Base-by-base conservation (phyloP, 2,888 invertebrate species). In the Meandrusa payeni region DNA sequence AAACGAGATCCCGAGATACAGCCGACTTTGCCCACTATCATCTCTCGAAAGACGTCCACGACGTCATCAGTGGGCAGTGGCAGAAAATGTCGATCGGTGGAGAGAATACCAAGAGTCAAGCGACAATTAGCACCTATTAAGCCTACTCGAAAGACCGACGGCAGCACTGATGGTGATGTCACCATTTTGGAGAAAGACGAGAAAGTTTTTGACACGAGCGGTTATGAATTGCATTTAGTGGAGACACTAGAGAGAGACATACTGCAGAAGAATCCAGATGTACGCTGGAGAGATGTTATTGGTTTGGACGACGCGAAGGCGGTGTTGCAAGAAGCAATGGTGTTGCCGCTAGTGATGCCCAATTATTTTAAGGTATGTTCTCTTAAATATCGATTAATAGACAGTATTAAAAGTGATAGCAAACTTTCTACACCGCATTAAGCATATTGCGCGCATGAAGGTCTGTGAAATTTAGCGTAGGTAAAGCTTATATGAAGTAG, bases 221-320 rank as follows among this genome's bases (percentile, higher is more conserved):
- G 95, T 2, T 94, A 92, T 64, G 96, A 93, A 60, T 64, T 90
- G 2, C 92, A 95, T 69, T 81, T 97, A 34, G 94, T 95, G 3
- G 95, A 96, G 51, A 93, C 94, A 7, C 73, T 96, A 26, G 96
- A 96, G 72, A 90, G 94, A 62, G 96, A 96, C 65, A 95, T 96
- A 48, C 79, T 96, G 26, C 94, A 94, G 74, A 91, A 91, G 61
- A 93, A 95, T 67, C 95, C 95, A 0, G 92, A 93, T 60, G 92
- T 96, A n/a, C 92, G 91, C 48, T 96, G 95, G 95, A 91, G 88
- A 44, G 93, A 92, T 67, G 93, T 94, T 6, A 91, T 94, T 1
- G 94, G 93, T 1, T 79, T 94, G 33, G 90, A 91, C 43, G 93
- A 93, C 57, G 94, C 94, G 0, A 94, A 94, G 63, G 88, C 93